Base-by-base conservation (phyloP, 2,888 invertebrate species). In the Chironomus tentans region DNA sequence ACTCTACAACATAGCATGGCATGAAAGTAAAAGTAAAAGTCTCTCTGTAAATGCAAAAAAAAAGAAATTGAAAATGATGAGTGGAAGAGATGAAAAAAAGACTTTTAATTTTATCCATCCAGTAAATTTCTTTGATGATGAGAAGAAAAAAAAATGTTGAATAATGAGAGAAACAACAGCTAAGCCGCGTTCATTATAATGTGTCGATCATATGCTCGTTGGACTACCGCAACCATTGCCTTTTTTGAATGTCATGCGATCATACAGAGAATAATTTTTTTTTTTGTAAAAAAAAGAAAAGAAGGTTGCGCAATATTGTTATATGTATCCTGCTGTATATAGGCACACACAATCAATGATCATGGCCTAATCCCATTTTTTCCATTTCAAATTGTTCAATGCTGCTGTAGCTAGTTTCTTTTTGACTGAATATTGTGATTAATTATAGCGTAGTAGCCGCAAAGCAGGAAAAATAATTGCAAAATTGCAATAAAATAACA, bases 1-100 rank as follows among this genome's bases (percentile, higher is more conserved):
- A 10, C 7, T 38, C 38, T 38, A 10, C 65, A 65, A 15, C 61
- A 21, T 28, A 6, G 46, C 68, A 46, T 50, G 12, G 21, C 22
- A 56, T 50, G 71, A 71, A 71, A 71, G 71, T 71, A 71, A 71
- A 71, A 71, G 71, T 70, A 70, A 70, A 70, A 70, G 70, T 70
- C 18, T 56, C 56, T 56, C 15, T 56, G n/a, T 38, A 10, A 38
- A 38, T 38, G 38, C 38, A 38, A 38, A 38, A 38, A 38, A 38
- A 38, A 38, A 38, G 38, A 38, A 38, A 38, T 10, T 38, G 38
- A 38, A 38, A 38, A 38, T 38, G 38, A 38, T 38, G 38, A 38
- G 38, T 38, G 38, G 38, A 38, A 38, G 38, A 38, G 38, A 38
- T 38, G 38, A 38, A 38, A 38, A 38, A 38, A 38, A 38, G 38